Evolutionary conservation across 30 jellyfish, hydroid and myxozoan genomes (phyloP).

Genomic region (Aurelia aurita): DNA sequence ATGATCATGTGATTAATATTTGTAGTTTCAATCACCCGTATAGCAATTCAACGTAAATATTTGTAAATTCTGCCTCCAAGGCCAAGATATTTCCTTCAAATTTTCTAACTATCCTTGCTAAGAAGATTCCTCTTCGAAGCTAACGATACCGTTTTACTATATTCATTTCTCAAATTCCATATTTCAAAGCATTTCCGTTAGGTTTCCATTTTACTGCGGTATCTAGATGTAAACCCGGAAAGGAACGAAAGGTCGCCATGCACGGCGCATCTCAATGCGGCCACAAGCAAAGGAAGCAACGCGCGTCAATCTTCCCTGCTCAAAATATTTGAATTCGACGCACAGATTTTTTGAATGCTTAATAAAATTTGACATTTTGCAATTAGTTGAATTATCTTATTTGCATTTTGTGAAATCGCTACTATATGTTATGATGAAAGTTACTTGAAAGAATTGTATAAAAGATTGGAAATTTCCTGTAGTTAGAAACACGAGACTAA

Average conservation of each 20-base stretch:
- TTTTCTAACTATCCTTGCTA: too few species aligned
- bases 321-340: not conserved
- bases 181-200: too few species aligned
- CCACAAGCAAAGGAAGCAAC: slow-evolving; percentile 45
- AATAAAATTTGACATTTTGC: slow-evolving; percentile 1
- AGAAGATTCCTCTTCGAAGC: too few species aligned
- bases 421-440: not conserved
- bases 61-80: too few species aligned
- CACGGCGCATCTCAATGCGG: slow-evolving; percentile 51
- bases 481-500: not conserved
- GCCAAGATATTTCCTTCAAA: too few species aligned
- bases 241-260: slow-evolving; percentile 65
- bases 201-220: too few species aligned
- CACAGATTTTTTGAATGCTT: slow-evolving; percentile 22
- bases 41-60: too few species aligned
- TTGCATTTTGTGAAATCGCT: not conserved
- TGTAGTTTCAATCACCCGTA: too few species aligned
- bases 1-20: too few species aligned
- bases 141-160: too few species aligned
- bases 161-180: too few species aligned
- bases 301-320: slow-evolving; percentile 9
- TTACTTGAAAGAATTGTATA: not conserved
- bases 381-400: not conserved
- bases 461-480: not conserved
- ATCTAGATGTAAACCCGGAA: too few species aligned